Evolutionary conservation across 2,113 vertebrate genomes (phyloP).

Genomic region (Odocoileus hemionus): DNA sequence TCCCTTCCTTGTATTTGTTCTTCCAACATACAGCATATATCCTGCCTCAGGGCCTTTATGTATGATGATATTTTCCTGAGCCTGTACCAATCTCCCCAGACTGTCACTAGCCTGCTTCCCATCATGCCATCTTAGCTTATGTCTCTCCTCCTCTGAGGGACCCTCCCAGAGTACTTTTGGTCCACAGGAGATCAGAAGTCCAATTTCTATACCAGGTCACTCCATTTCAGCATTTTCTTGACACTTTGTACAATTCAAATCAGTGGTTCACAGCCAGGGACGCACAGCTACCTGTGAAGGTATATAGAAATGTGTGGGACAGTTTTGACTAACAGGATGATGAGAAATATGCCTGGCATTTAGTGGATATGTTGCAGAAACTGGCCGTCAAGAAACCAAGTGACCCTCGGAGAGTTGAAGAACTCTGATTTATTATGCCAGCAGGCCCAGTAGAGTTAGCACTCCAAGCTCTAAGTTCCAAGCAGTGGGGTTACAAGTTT

Average conservation of each 20-base stretch:
- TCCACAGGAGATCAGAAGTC: not conserved
- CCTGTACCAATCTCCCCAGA: not conserved
- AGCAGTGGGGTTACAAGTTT: not conserved
- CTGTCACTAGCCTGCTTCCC: not conserved
- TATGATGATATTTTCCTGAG: not conserved
- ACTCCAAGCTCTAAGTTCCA: not conserved
- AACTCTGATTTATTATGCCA: not conserved
- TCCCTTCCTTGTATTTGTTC: not conserved
- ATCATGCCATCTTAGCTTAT: not conserved
- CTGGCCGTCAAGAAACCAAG: not conserved
- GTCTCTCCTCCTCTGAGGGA: not conserved
- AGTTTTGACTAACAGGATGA: not conserved
- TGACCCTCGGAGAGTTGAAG: not conserved
- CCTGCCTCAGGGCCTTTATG: not conserved
- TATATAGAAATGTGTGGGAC: not conserved
- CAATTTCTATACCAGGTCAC: not conserved
- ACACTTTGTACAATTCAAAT: not conserved
- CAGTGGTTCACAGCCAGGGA: not conserved
- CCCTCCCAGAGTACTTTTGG: not conserved
- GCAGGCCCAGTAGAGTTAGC: not conserved
- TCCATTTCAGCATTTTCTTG: not conserved
- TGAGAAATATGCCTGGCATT: not conserved
- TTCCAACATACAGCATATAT: not conserved
- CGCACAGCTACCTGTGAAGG: not conserved
- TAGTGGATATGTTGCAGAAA: not conserved